Conservation (phyloP, 2,888 invertebrate genomes). For the Machimus rusticus region DNA sequence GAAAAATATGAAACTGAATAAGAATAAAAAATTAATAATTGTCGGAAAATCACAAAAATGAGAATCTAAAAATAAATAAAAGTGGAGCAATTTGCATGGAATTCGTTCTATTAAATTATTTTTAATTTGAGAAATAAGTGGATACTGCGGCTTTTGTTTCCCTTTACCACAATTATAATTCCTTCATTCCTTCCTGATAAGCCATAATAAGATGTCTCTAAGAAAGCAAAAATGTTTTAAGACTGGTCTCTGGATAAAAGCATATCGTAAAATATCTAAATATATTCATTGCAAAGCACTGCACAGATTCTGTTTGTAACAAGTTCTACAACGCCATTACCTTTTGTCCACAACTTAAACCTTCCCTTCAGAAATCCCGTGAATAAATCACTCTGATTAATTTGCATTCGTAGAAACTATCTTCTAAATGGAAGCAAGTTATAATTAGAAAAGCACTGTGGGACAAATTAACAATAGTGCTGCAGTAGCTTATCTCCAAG, state of each 20-base stretch:
- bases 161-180: too few species aligned
- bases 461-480: background rate
- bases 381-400: background rate
- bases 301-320: background rate
- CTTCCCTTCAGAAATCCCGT: background rate
- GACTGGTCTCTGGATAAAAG: background rate
- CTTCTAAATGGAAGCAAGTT: background rate
- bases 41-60: too few species aligned
- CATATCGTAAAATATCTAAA: background rate
- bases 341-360: background rate
- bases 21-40: too few species aligned
- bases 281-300: background rate
- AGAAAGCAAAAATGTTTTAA: background rate
- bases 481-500: background rate
- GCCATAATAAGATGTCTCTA: background rate
- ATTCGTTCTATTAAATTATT: too few species aligned
- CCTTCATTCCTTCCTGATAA: too few species aligned
- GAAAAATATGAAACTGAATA: too few species aligned
- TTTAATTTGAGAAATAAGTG: too few species aligned
- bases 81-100: too few species aligned
- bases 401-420: background rate
- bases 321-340: background rate
- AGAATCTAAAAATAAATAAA: too few species aligned
- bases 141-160: too few species aligned
- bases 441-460: background rate